Evolutionary conservation across 2,797 vertebrate species (phyloP).

Genomic region (Apogon hyalosoma): DNA sequence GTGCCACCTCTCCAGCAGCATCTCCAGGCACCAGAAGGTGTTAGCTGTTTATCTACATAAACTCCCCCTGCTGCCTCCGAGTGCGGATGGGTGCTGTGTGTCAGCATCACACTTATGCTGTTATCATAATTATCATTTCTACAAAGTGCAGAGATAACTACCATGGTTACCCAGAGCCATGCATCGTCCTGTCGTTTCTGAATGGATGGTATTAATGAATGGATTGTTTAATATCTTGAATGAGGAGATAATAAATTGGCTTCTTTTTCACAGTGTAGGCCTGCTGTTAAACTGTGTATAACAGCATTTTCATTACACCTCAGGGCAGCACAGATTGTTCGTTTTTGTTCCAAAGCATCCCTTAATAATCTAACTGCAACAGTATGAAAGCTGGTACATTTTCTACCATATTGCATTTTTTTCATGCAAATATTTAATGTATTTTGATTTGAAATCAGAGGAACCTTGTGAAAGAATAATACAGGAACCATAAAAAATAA

Average conservation of each 20-base stretch:
- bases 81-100: conserved; percentile 13
- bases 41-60: conserved; percentile 50
- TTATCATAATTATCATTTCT: conserved; percentile 33
- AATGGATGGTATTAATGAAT: conserved; percentile 16
- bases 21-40: conserved; percentile 40
- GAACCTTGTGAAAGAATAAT: too few species aligned
- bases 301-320: background rate
- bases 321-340: background rate
- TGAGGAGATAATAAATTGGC: background rate
- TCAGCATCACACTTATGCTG: conserved; percentile 48
- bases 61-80: conserved; percentile 10
- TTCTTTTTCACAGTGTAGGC: too few species aligned
- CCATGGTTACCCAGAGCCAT: conserved; percentile 15
- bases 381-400: too few species aligned
- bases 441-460: too few species aligned
- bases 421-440: too few species aligned
- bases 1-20: conserved; percentile 33
- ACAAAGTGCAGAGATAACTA: conserved; percentile 1
- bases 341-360: too few species aligned
- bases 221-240: background rate
- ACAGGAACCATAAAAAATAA: too few species aligned
- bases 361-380: too few species aligned
- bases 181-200: background rate
- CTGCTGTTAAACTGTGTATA: background rate
- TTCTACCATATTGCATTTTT: too few species aligned